phyloP scores from a whole-genome alignment of 2,888 invertebrate species.

The Leptopterna dolabrata region DNA sequence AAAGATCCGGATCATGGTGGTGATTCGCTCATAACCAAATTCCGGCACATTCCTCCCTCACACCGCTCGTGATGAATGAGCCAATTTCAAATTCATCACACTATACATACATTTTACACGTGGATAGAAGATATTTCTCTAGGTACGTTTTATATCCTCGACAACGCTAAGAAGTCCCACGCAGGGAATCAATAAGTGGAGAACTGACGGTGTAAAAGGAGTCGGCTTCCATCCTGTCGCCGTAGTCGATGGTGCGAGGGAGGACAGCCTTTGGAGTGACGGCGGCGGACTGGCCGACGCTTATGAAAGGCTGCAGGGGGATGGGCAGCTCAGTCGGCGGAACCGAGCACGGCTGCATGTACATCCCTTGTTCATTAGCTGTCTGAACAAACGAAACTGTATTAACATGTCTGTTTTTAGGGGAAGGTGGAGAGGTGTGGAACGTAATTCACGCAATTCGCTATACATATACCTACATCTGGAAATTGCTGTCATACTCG shows the following conservation, averaged over 20 bases:
- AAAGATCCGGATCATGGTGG: too few relatives aligned
- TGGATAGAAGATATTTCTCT: too few relatives aligned
- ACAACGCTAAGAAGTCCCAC: too few relatives aligned
- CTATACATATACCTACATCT: neutral
- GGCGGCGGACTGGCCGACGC: slow-evolving; percentile 20
- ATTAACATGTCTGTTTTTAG: neutral
- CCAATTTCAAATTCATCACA: too few relatives aligned
- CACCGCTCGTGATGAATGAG: too few relatives aligned
- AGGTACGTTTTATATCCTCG: too few relatives aligned
- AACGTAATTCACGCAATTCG: too few relatives aligned
- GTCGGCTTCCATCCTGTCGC: slow-evolving; percentile 33
- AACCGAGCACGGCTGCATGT: slow-evolving; percentile 15
- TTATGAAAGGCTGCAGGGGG: slow-evolving; percentile 18
- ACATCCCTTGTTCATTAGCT: slow-evolving; percentile 8
- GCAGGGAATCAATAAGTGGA: neutral
- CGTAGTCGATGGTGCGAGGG: slow-evolving; percentile 19
- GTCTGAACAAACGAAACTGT: neutral
- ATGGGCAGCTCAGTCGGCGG: neutral
- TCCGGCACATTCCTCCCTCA: too few relatives aligned
- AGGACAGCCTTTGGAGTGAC: slow-evolving; percentile 28
- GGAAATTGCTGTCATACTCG: too few relatives aligned
- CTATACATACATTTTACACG: too few relatives aligned
- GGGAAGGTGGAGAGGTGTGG: neutral
- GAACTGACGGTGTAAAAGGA: slow-evolving; percentile 23
- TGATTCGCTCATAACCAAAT: too few relatives aligned